phyloP scores from a whole-genome alignment of 1,140 invertebrate species.

The Eulimnadia texana region DNA sequence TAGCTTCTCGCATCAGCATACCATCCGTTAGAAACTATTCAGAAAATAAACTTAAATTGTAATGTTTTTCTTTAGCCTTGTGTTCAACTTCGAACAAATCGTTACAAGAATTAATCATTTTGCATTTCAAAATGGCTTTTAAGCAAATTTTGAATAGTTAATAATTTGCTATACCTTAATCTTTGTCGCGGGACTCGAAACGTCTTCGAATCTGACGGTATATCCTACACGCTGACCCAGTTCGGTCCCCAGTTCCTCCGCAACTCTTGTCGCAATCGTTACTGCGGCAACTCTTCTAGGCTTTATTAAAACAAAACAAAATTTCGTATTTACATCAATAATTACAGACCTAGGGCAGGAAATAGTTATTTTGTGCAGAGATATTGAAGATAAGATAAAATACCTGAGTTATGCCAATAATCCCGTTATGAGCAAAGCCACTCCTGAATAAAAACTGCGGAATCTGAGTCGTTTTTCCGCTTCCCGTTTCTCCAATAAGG shows the following conservation, averaged over 20 bases:
- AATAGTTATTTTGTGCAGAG: conserved; percentile 12
- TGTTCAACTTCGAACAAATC: too few relatives aligned
- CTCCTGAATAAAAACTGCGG: conserved; percentile 56
- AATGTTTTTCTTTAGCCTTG: too few relatives aligned
- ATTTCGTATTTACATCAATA: too few relatives aligned
- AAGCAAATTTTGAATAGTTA: too few relatives aligned
- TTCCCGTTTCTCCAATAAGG: conserved; percentile 75
- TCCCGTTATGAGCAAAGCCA: conserved; percentile 37
- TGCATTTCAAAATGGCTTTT: too few relatives aligned
- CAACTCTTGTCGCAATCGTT: conserved; percentile 71
- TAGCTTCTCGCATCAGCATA: conserved; percentile 79
- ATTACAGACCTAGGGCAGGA: too few relatives aligned
- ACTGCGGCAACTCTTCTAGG: conserved; percentile 85
- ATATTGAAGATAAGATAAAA: neutral
- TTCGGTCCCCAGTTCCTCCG: conserved; percentile 48
- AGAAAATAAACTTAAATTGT: conserved; percentile 28
- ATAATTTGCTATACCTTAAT: conserved; percentile 42
- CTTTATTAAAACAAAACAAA: conserved; percentile 36
- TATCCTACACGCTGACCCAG: conserved; percentile 74
- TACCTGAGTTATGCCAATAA: conserved; percentile 62
- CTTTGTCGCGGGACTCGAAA: conserved; percentile 54
- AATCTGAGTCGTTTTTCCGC: conserved; percentile 83
- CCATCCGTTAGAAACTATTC: conserved; percentile 74
- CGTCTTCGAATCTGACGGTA: conserved; percentile 82
- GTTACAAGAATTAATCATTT: too few relatives aligned